Evolutionary conservation across 2,888 invertebrate genomes (phyloP), one percentile per base, ranked within the genome.

Genomic region (Eristalis pertinax): DNA sequence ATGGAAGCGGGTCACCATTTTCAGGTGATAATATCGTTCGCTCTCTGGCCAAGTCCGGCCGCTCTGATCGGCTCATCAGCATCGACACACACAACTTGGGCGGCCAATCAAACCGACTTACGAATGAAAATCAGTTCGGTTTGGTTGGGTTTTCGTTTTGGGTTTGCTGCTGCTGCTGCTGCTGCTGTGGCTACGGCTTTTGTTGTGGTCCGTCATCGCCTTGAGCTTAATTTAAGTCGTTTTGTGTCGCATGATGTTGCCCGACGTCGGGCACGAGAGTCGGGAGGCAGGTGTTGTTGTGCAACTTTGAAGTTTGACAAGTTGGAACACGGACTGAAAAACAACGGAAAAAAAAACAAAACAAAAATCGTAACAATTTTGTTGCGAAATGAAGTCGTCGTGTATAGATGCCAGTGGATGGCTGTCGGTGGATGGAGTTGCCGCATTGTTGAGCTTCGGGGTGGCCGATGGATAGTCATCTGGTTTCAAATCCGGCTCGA

Each of bases 181-280:
- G 32, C 10, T 10, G 10, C 32, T 32, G 32, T 10, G 8, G 32
- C 32, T 32, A 8, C 32, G 32, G 32, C 41, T 11, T 60, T 19
- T 60, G 38, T 63, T 74, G 67, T 65, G 60, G 69, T 70, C 58
- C 70, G 78, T 83, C 86, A 79, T 72, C 78, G 83, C 86, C 83
- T 86, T 86, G 86, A 64, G 86, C 86, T 79, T 86, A 79, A 75
- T 82, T 75, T 86, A 56, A 83, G 70, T 72, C 82, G 81, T 78
- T 86, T 82, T 78, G 43, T 81, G 69, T 85, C 65, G 67, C 62
- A 70, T 26, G 15, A 43, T 60, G 60, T 26, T 15, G 60, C 19
- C n/a, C 11, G 4, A 4, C 4, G 13, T 13, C 24, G 26, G 26
- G 24, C 11, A 29, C 26, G 26, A 24, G 7, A 19, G 4, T 1